Evolutionary conservation across 1,140 invertebrate genomes (phyloP).

Genomic region (Eumaeus atala): DNA sequence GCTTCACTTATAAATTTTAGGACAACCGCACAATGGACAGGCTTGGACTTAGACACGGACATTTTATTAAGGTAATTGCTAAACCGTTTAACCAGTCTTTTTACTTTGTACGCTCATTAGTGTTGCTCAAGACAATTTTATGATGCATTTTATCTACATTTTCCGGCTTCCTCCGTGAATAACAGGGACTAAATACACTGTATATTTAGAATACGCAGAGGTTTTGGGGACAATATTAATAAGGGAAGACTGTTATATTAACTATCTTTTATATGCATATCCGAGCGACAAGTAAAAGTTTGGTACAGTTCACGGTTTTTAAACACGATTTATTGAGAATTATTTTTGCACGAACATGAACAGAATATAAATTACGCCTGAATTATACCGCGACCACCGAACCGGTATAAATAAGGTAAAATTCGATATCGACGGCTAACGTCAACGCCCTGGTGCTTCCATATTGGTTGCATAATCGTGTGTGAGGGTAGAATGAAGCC

Average conservation of each 20-base stretch:
- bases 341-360: slow-evolving; percentile 13
- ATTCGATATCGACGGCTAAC: slow-evolving; percentile 29
- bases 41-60: slow-evolving; percentile 25
- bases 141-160: not conserved
- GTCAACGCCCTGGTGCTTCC: slow-evolving; percentile 36
- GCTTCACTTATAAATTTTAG: slow-evolving; percentile 54
- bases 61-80: slow-evolving; percentile 16
- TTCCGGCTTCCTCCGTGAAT: no score
- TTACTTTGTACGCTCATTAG: no score
- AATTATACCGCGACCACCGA: slow-evolving; percentile 21
- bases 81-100: not conserved
- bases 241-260: no score
- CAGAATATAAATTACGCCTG: slow-evolving; percentile 26
- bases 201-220: no score
- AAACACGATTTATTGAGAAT: slow-evolving; percentile 9
- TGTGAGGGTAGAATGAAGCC: slow-evolving; percentile 15
- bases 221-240: no score
- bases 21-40: slow-evolving; percentile 38
- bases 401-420: slow-evolving; percentile 23
- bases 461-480: slow-evolving; percentile 31
- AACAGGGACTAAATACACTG: no score
- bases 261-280: no score
- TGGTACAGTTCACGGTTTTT: slow-evolving; percentile 6
- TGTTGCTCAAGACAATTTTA: no score
- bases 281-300: no score